Base-by-base conservation (phyloP, 37 sponge, comb jelly and placozoan genomes). In the Aplysina aerophoba region DNA sequence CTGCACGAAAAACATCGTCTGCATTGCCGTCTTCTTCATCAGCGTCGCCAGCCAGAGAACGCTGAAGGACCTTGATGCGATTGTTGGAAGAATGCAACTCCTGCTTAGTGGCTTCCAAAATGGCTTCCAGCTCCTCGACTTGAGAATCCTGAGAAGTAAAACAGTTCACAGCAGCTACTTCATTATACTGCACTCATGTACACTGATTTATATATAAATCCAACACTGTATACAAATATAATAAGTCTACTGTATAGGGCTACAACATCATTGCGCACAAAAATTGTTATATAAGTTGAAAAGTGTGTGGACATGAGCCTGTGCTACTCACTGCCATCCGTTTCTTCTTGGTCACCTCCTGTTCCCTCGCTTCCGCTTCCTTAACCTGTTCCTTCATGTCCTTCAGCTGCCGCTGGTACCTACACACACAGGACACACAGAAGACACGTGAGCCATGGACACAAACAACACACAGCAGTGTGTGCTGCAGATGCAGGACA, bases 81-180 rank as follows among this genome's bases (percentile, higher is more conserved):
- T 89, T 83, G 68, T 94, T 89, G 44, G 95, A 87, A 4, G 88
- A 84, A 69, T 86, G 88, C 33, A 96, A 86, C 56, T 96, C 94
- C 3, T 88, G 65, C 35, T 87, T 64, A 17, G 72, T 41, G 33
- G 78, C 66, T 39, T 86, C 36, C 17, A 89, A 86, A 39, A 85
- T 81, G 1, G 87, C 90, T 28, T 91, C 84, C 37, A 87, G 65
- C 38, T 91, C 90, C 20, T 94, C 90, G 19, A 91, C 36, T 61
- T 82, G 72, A 1, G 81, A 55, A 64, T 94, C 95, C 95, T 94
- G 56, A 75, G 20, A 59, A 81, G 79, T 53, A 25, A 63, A 37
- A 28, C 0, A 6, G 4, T 0, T 3, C 0, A 56, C 16, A 22
- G 4, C 13, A 31, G 11, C 41, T 80, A 59, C 21, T 15, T 11